These are phyloP conservation scores for Enteromius paludinosus DNA, from an alignment of 2,797 vertebrate species.

Conservation along the genomic window DNA sequence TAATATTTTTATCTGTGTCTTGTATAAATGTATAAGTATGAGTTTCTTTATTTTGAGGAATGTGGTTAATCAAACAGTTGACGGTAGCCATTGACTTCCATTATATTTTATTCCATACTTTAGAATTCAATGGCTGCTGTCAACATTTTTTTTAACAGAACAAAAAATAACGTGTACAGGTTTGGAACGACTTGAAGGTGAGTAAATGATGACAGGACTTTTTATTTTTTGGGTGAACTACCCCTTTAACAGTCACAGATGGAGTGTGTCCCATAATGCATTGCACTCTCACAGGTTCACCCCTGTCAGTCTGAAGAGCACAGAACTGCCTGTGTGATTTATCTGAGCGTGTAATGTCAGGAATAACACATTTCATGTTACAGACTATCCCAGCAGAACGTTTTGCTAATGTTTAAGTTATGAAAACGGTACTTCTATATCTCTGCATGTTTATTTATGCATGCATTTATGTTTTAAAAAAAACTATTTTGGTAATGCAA, in stretches of 20 bases:
- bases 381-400: not conserved
- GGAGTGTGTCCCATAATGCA: not conserved
- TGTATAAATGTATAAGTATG: not conserved
- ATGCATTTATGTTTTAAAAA: not conserved
- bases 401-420: not conserved
- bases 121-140: not conserved
- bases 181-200: not conserved
- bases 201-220: not conserved
- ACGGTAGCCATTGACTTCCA: not conserved
- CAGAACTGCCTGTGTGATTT: constrained; percentile 14
- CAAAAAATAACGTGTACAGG: not conserved
- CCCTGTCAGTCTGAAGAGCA: not conserved
- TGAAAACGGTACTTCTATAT: not conserved
- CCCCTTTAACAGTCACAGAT: not conserved
- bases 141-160: not conserved
- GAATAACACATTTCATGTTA: not conserved
- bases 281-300: constrained; percentile 1
- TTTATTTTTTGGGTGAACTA: not conserved
- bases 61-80: not conserved
- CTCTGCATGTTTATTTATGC: not conserved
- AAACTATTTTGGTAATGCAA: not conserved
- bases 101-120: not conserved
- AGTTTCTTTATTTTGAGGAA: not conserved
- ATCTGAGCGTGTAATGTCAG: not conserved
- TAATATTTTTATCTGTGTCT: no score